Percentiles rank a stretch among this genome's conserved stretches.
phyloP scores from a whole-genome alignment of 35 echinoderm and acorn worm species.

The Stichopus chloronotus region DNA sequence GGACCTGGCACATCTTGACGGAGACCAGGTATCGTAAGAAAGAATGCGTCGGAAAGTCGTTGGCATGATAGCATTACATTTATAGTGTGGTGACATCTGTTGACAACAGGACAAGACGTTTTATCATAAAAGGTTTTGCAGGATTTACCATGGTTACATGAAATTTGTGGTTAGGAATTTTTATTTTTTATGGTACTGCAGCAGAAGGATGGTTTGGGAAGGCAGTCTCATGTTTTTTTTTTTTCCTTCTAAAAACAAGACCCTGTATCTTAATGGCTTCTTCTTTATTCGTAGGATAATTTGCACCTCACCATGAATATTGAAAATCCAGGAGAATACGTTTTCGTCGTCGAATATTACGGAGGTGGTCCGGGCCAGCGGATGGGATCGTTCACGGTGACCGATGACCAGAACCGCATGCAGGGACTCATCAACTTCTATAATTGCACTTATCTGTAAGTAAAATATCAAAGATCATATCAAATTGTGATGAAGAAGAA shows the following conservation, averaged over 20 bases:
- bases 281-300: slow-evolving; percentile 60
- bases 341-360: slow-evolving; percentile 85
- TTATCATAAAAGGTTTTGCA: neutral
- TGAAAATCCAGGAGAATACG: slow-evolving; percentile 65
- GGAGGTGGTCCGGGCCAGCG: slow-evolving; percentile 85
- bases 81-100: neutral
- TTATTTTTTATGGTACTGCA: no score
- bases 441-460: slow-evolving; percentile 93
- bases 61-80: neutral
- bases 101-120: neutral
- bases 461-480: neutral
- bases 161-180: no score
- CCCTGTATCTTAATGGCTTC: no score
- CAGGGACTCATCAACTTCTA: slow-evolving; percentile 68
- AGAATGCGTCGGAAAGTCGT: neutral
- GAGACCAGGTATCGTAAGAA: slow-evolving; percentile 57
- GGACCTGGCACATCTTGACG: slow-evolving; percentile 78
- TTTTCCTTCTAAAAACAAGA: no score
- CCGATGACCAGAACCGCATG: slow-evolving; percentile 35
- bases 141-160: no score
- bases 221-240: no score
- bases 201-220: no score
- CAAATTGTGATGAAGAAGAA: neutral
- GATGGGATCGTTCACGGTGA: slow-evolving; percentile 65
- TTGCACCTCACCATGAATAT: slow-evolving; percentile 66